Conservation (phyloP, 2,113 vertebrate genomes). For the Vimba vimba region DNA sequence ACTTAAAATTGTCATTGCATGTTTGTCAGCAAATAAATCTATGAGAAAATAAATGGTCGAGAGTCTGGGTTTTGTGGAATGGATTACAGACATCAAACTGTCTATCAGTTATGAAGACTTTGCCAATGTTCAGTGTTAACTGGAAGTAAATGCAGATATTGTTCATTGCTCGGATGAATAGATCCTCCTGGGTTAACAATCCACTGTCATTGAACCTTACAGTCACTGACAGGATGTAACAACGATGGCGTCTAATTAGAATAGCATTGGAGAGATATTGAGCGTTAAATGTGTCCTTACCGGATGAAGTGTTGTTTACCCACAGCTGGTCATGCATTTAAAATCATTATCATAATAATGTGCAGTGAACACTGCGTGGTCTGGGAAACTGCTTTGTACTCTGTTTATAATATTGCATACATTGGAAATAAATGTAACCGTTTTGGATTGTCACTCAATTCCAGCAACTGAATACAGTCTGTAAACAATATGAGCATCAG, state of each 20-base stretch:
- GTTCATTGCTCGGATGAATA: neutral
- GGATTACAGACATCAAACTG: neutral
- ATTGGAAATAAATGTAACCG: neutral
- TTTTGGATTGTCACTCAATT: neutral
- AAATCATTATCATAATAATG: slow-evolving; percentile 55
- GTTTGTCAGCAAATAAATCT: slow-evolving; percentile 32
- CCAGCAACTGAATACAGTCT: neutral
- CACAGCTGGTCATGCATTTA: slow-evolving; percentile 48
- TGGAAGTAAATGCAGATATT: neutral
- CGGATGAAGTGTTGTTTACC: slow-evolving; percentile 52
- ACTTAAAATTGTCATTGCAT: neutral
- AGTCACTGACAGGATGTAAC: neutral
- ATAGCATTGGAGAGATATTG: slow-evolving; percentile 34
- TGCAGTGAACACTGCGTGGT: slow-evolving; percentile 14
- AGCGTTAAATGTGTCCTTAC: slow-evolving; percentile 23
- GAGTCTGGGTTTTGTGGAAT: neutral
- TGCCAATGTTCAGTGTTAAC: neutral
- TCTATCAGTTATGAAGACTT: neutral
- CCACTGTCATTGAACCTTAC: neutral
- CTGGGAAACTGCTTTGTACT: slow-evolving; percentile 16
- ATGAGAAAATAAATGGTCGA: neutral
- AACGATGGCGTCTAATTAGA: slow-evolving; percentile 17
- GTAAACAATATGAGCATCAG: neutral
- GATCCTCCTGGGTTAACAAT: neutral
- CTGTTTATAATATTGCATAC: neutral